Evolutionary conservation across 2,888 invertebrate genomes (phyloP).

Genomic region (Dryomyza anilis): DNA sequence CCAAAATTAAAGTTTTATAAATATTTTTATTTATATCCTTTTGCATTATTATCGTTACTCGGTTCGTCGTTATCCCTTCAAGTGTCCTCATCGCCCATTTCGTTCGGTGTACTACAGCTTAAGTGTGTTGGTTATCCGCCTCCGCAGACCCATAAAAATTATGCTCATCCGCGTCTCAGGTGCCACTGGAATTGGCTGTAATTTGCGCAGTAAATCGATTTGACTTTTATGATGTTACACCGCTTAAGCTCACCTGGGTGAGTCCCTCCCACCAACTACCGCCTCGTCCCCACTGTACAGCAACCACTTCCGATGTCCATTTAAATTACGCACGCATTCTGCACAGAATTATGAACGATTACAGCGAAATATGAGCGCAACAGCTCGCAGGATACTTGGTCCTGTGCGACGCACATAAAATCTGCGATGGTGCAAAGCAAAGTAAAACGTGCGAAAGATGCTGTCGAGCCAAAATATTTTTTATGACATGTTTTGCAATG

Average conservation of each 20-base stretch:
- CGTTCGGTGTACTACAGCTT: too few species aligned
- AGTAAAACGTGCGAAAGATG: too few species aligned
- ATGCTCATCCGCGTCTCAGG: constrained; percentile 3
- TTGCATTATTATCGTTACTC: too few species aligned
- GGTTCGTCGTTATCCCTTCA: too few species aligned
- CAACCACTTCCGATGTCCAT: background rate
- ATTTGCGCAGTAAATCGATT: constrained; percentile 8
- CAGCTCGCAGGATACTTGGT: background rate
- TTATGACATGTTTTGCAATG: too few species aligned
- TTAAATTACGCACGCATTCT: background rate
- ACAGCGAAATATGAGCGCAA: background rate
- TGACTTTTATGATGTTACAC: background rate
- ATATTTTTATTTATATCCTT: too few species aligned
- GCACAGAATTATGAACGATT: background rate
- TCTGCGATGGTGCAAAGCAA: too few species aligned
- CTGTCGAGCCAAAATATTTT: too few species aligned
- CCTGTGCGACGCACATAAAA: too few species aligned
- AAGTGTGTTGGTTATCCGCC: too few species aligned
- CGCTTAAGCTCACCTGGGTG: background rate
- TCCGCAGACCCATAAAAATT: background rate
- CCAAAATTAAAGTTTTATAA: too few species aligned
- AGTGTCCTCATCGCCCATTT: too few species aligned
- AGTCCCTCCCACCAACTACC: background rate
- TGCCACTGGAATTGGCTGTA: background rate
- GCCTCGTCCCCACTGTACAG: background rate